These are phyloP conservation scores for Megaceryle torquata DNA, from an alignment of 2,113 vertebrate genomes.

Conservation along the genomic window DNA sequence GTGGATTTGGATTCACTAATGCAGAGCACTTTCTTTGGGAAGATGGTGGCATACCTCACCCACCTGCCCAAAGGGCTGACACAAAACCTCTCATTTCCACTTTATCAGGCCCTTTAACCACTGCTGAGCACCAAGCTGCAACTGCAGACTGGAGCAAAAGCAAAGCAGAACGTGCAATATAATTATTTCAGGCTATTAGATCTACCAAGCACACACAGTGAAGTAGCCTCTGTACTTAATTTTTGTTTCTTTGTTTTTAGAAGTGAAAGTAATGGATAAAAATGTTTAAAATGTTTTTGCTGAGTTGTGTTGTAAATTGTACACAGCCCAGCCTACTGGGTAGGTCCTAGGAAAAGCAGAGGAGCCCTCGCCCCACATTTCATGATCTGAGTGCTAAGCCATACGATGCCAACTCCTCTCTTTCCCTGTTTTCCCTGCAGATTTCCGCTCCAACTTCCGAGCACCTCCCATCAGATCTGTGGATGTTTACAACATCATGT, in stretches of 20 bases:
- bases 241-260: not conserved
- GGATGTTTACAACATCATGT: conserved; percentile 94
- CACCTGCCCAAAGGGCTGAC: not conserved
- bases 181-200: not conserved
- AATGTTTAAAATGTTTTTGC: not conserved
- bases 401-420: not conserved
- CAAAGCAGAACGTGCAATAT: not conserved
- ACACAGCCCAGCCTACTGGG: not conserved
- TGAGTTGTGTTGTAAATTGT: not conserved
- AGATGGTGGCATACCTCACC: not conserved
- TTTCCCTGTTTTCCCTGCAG: conserved; percentile 67
- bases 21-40: not conserved
- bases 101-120: not conserved
- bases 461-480: conserved; percentile 85
- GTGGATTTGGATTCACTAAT: not conserved
- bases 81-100: not conserved
- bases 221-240: not conserved
- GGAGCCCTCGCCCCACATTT: not conserved
- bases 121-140: not conserved
- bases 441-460: conserved; percentile 85
- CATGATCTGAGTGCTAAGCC: not conserved
- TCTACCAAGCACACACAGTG: not conserved
- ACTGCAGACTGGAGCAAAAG: not conserved
- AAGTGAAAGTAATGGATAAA: not conserved
- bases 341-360: not conserved